phyloP scores from a whole-genome alignment of 2,113 vertebrate species.

The Nothobranchius kuhntae region DNA sequence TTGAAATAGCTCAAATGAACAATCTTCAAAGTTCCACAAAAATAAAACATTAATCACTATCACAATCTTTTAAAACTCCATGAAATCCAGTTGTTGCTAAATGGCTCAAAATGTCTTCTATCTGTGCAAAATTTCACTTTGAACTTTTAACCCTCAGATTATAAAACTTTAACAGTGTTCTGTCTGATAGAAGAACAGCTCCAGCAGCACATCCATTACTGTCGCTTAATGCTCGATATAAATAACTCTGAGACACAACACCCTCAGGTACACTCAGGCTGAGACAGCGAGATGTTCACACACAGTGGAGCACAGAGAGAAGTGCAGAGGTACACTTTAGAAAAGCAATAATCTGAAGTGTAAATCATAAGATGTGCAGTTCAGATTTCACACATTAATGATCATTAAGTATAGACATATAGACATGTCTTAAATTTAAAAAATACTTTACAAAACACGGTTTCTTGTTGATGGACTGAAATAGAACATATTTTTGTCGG shows the following conservation, averaged over 20 bases:
- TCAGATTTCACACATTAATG: constrained; percentile 9
- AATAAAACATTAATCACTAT: too few relatives aligned
- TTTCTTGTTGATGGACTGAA: constrained; percentile 19
- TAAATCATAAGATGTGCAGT: background rate
- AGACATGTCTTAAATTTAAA: background rate
- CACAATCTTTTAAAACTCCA: background rate
- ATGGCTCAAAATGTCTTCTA: background rate
- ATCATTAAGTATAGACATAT: too few relatives aligned
- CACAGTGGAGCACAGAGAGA: background rate
- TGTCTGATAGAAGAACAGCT: constrained; percentile 14
- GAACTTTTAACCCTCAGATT: constrained; percentile 2
- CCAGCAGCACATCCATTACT: constrained; percentile 32
- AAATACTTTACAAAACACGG: constrained; percentile 29
- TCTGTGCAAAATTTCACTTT: background rate
- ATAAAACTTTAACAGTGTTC: constrained; percentile 24
- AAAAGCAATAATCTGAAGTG: background rate
- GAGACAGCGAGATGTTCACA: background rate
- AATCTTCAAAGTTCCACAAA: background rate
- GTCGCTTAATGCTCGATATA: constrained; percentile 19
- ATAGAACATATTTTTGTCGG: constrained; percentile 4
- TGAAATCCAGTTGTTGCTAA: background rate
- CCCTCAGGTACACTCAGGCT: constrained; percentile 6
- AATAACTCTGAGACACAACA: constrained; percentile 23
- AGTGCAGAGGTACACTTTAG: background rate
- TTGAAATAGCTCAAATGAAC: constrained; percentile 5